phyloP scores from a whole-genome alignment of 2,797 vertebrate genomes.

The Serranus cabrilla region DNA sequence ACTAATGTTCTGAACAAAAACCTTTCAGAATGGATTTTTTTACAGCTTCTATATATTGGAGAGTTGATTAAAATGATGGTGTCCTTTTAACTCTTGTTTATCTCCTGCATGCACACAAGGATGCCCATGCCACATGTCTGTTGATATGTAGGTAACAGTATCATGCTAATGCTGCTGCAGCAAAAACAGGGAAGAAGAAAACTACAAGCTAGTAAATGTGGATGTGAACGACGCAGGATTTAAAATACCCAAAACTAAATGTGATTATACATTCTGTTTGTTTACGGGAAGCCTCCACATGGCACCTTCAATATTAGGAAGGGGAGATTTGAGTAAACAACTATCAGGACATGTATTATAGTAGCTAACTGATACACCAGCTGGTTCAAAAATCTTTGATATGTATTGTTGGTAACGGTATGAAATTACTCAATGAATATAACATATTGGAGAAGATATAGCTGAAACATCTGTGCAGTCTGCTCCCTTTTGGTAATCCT shows the following conservation, averaged over 20 bases:
- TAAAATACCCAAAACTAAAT: background rate
- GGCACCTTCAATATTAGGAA: background rate
- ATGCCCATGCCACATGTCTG: too few species aligned
- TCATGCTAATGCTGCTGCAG: background rate
- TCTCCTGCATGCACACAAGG: too few species aligned
- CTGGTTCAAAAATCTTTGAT: background rate
- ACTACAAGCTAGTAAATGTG: background rate
- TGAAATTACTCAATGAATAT: constrained; percentile 9
- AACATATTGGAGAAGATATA: background rate
- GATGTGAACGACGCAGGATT: background rate
- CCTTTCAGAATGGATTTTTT: too few species aligned
- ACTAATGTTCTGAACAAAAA: background rate
- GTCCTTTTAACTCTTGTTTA: too few species aligned
- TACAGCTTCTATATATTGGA: too few species aligned
- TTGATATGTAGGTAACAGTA: too few species aligned
- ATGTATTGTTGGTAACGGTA: background rate
- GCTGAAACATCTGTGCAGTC: background rate
- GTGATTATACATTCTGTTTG: background rate
- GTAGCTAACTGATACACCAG: background rate
- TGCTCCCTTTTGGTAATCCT: background rate
- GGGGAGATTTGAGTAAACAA: background rate
- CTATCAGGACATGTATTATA: background rate
- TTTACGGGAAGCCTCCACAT: too few species aligned
- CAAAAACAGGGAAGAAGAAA: background rate
- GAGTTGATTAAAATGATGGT: too few species aligned